These are phyloP conservation scores for Leptodactylus fallax DNA, from an alignment of 2,797 vertebrate species.

Conservation along the genomic window DNA sequence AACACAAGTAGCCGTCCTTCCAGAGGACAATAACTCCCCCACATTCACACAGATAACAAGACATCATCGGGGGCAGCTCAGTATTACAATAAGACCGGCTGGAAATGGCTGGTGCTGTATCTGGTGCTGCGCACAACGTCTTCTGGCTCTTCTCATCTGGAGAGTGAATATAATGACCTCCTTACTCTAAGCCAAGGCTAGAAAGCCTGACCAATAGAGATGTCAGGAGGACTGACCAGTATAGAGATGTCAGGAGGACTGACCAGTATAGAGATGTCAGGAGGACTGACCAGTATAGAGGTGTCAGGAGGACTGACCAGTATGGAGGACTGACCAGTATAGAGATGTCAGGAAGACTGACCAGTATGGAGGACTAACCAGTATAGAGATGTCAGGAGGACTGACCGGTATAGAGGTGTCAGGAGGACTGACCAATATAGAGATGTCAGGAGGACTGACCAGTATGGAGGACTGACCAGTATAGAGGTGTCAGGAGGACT, in stretches of 20 bases:
- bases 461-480: no score
- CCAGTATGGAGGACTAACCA: no score
- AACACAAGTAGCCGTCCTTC: slow-evolving; percentile 3
- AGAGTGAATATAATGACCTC: not conserved
- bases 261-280: not conserved
- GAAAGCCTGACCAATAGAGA: no score
- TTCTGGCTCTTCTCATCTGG: not conserved
- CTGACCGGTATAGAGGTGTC: not conserved
- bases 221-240: not conserved
- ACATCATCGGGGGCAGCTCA: not conserved
- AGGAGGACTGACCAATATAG: not conserved
- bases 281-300: not conserved
- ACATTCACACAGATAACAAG: not conserved
- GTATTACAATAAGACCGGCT: not conserved
- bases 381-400: no score
- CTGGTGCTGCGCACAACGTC: not conserved
- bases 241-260: not conserved
- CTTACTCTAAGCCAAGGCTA: no score
- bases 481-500: no score
- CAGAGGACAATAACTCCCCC: slow-evolving; percentile 26
- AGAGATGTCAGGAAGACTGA: not conserved
- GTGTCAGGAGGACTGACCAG: not conserved
- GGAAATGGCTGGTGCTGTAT: not conserved
- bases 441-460: no score
- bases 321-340: not conserved